phyloP scores from a whole-genome alignment of 2,113 vertebrate species.

The Carassius auratus region DNA sequence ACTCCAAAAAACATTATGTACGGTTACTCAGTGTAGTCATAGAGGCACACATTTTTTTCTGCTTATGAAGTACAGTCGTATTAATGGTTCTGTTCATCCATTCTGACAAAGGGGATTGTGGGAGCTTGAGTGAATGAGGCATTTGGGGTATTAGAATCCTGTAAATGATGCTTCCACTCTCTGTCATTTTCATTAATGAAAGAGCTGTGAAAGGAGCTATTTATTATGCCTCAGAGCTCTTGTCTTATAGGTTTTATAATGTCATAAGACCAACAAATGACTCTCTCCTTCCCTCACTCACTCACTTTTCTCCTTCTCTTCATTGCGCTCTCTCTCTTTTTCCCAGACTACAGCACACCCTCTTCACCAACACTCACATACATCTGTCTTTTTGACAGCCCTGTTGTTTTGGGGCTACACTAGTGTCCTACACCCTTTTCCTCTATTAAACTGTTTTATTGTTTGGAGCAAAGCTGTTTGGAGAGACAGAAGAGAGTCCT shows the following conservation, averaged over 20 bases:
- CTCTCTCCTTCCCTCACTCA: conserved; percentile 6
- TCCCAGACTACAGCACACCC: not conserved
- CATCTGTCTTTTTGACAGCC: conserved; percentile 39
- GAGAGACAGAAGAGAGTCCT: conserved; percentile 27
- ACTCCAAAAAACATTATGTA: conserved; percentile 9
- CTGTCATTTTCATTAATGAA: conserved; percentile 63
- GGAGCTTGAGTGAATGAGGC: conserved; percentile 31
- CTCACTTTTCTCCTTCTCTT: conserved; percentile 3
- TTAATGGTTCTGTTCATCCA: conserved; percentile 47
- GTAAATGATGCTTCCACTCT: conserved; percentile 46
- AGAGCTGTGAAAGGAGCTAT: conserved; percentile 55
- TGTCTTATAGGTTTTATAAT: conserved; percentile 41
- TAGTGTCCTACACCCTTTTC: conserved; percentile 6
- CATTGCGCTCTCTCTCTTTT: not conserved
- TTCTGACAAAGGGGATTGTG: conserved; percentile 43
- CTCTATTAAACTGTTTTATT: conserved; percentile 18
- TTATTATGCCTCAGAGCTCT: conserved; percentile 49
- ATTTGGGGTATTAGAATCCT: conserved; percentile 57
- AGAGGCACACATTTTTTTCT: conserved; percentile 16
- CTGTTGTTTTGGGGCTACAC: conserved; percentile 10
- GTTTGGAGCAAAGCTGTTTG: not conserved
- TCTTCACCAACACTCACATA: not conserved
- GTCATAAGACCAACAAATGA: conserved; percentile 20
- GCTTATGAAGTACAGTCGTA: conserved; percentile 27
- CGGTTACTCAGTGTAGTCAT: not conserved